Base-by-base conservation (phyloP, 2,797 vertebrate species). In the Cirrhinus mrigala region DNA sequence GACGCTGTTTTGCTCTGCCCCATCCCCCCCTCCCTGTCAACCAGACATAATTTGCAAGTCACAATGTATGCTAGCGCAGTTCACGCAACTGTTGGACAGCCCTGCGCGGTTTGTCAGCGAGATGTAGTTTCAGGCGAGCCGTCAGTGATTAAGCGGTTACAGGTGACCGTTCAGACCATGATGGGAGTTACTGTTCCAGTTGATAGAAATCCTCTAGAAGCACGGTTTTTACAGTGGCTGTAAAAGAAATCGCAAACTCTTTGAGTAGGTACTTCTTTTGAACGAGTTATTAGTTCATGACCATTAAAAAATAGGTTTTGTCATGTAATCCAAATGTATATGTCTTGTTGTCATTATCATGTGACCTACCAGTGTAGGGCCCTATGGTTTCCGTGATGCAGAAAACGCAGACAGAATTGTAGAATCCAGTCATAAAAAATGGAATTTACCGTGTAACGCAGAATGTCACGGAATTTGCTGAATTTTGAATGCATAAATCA, bases 1-100 rank as follows among this genome's bases (percentile, higher is more conserved):
- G 86, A 88, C 80, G 86, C 6, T 79, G 87, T 84, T 91, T 90
- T 20, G 85, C 74, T 37, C 33, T 48, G 74, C 48, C 69, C 7
- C 58, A 16, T n/a, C 71, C n/a, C 29, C 54, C 60, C 33, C 27
- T 40, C 64, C 80, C 75, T 85, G 75, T 85, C 88, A 83, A 62
- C 33, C 64, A 74, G 71, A 71, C 56, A 54, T 85, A 79, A 87
- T 88, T 88, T 87, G 74, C 79, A 54, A 82, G 78, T 86, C 58
- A 81, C 58, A 46, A 37, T 29, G 73, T 74, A 58, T n/a, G 22
- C 68, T 56, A 22, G 50, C 27, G 16, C 29, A n/a, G 10, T 52
- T 76, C 27, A 56, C 33, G 29, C 48, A 84, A 79, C 58, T 18
- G 68, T 48, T 68, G 27, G 40, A 27, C 75, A 29, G 40, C 37